A percentile compares a stretch with the other conserved stretches of the same genome.
Conservation (phyloP, 2,888 invertebrate species). For the Psococerastis gibbosa region DNA sequence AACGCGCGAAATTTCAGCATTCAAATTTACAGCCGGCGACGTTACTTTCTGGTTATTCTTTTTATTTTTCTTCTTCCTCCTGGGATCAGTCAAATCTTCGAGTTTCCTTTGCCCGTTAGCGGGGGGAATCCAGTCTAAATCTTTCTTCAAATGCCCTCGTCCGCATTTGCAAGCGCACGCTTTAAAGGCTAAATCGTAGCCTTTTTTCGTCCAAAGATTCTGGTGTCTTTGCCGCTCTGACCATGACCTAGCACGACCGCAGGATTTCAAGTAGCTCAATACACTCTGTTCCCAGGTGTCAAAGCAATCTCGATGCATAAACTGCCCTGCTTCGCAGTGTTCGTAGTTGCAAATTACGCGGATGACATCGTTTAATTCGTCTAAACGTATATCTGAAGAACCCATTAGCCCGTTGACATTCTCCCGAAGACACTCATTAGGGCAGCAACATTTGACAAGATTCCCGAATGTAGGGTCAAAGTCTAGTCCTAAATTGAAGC, state of each 20-base stretch:
- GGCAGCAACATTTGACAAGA: slow-evolving; percentile 60
- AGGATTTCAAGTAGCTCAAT: slow-evolving; percentile 71
- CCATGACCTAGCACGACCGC: slow-evolving; percentile 85
- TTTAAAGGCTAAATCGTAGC: slow-evolving; percentile 88
- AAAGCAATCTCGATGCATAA: slow-evolving; percentile 93
- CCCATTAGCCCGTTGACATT: slow-evolving; percentile 10
- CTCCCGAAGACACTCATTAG: slow-evolving; percentile 54
- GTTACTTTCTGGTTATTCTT: slow-evolving; percentile 26
- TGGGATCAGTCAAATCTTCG: slow-evolving; percentile 33
- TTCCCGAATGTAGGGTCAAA: slow-evolving; percentile 24
- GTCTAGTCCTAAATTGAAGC: slow-evolving; percentile 15
- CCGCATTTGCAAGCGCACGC: slow-evolving; percentile 89
- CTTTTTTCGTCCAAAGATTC: slow-evolving; percentile 95
- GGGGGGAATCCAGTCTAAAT: slow-evolving; percentile 77
- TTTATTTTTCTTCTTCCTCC: slow-evolving; percentile 48
- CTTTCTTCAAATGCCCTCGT: slow-evolving; percentile 82
- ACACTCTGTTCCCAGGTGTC: slow-evolving; percentile 85
- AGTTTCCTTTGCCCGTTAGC: slow-evolving; percentile 31
- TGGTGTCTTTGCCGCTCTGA: slow-evolving; percentile 85
- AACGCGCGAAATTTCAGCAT: slow-evolving; percentile 28
- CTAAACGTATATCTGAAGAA: slow-evolving; percentile 36
- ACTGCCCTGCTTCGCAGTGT: slow-evolving; percentile 67
- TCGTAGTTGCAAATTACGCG: slow-evolving; percentile 92
- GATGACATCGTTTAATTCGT: slow-evolving; percentile 60
- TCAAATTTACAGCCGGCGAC: slow-evolving; percentile 22